Conservation (phyloP, 2,113 vertebrate species). For the Colius striatus region DNA sequence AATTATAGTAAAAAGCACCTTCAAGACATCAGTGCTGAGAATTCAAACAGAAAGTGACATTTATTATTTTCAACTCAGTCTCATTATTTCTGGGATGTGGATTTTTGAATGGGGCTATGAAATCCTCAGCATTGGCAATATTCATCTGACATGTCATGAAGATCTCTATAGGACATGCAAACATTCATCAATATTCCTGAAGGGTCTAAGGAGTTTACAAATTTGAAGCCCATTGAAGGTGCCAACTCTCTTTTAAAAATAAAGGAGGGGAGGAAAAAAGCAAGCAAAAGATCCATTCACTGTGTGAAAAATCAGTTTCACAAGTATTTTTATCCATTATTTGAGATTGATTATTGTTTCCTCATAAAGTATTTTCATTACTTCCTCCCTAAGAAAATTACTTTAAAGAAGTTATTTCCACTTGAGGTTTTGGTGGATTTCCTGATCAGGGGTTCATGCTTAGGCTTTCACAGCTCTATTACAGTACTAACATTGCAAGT, state of each 20-base stretch:
- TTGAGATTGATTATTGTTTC: neutral
- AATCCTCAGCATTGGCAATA: neutral
- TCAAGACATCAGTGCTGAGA: neutral
- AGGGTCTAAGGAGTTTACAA: neutral
- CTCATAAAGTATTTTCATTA: neutral
- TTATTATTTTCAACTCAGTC: neutral
- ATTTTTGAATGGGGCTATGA: neutral
- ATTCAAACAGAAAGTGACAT: neutral
- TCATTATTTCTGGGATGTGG: neutral
- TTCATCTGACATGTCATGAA: neutral
- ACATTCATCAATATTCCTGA: neutral
- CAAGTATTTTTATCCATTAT: neutral
- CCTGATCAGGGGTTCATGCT: neutral
- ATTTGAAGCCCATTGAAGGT: neutral
- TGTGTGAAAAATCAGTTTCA: neutral
- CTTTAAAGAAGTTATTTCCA: slow-evolving; percentile 33
- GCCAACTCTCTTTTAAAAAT: neutral
- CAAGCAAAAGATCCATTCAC: neutral
- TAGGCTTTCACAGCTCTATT: neutral
- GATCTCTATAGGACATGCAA: neutral
- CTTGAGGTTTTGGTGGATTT: slow-evolving; percentile 57
- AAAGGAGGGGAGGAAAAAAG: neutral
- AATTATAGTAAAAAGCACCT: slow-evolving; percentile 14
- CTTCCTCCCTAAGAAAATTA: slow-evolving; percentile 20
- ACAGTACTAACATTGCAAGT: neutral